Evolutionary conservation across 2,888 invertebrate species (phyloP).

Genomic region (Caenorhabditis sulstoni): DNA sequence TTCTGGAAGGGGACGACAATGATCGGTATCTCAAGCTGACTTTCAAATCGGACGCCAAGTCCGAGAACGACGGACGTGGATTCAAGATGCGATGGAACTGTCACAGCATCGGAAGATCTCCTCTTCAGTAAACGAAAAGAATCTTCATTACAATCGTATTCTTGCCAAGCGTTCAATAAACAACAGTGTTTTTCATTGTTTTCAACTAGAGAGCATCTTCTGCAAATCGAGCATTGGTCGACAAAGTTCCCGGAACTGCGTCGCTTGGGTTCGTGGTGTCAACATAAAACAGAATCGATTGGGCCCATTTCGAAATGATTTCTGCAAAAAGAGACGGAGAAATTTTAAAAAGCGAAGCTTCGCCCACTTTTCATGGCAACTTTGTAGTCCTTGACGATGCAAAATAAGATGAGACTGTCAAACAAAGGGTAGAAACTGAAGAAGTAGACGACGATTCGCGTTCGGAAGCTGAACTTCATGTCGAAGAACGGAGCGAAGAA

Average conservation of each 20-base stretch:
- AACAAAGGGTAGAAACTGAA: constrained; percentile 25
- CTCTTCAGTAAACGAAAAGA: no score
- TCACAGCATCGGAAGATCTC: constrained; percentile 51
- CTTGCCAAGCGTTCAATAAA: no score
- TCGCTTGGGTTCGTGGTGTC: not conserved
- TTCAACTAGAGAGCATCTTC: no score
- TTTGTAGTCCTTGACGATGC: constrained; percentile 9
- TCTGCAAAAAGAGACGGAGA: no score
- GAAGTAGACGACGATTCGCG: constrained; percentile 12
- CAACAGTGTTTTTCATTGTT: no score
- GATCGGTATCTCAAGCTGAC: constrained; percentile 52
- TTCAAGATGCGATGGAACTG: constrained; percentile 73
- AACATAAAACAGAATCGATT: not conserved
- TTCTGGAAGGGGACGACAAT: constrained; percentile 22
- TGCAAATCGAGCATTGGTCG: no score
- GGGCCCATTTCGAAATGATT: no score
- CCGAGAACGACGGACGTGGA: constrained; percentile 72
- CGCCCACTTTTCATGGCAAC: not conserved
- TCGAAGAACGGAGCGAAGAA: constrained; percentile 19
- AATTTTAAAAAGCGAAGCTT: no score
- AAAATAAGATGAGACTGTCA: constrained; percentile 9
- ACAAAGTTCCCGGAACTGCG: no score
- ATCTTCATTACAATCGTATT: no score
- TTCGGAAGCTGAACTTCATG: constrained; percentile 24
- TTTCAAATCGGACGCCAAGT: constrained; percentile 65